Base-by-base conservation (phyloP, 2,888 invertebrate genomes). In the Phoronis australis region DNA sequence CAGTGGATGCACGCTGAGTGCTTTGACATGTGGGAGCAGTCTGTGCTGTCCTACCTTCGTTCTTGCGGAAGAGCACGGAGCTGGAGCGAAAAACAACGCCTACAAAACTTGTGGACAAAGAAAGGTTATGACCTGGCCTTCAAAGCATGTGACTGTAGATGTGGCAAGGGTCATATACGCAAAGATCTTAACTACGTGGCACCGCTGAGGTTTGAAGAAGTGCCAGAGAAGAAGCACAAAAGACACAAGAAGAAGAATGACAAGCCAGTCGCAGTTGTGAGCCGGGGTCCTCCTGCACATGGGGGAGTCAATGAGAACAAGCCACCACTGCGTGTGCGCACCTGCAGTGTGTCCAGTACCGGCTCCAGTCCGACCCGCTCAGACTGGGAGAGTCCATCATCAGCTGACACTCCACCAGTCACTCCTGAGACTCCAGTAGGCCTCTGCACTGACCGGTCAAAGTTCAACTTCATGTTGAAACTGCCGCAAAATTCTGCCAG, bases 31-130 rank as follows among this genome's bases (percentile, higher is more conserved):
- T 96, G 93, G 92, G 94, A 96, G 79, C 86, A 86, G 76, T 83
- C 87, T 35, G 88, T 95, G 50, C 82, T 95, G 61, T 86, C 87
- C 46, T 91, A 90, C 71, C 82, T 96, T 54, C 90, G 92, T 76
- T 87, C 89, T 31, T 90, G 90, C 79, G 92, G 93, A 44, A 81
- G 94, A 31, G 93, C 94, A 3, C 82, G 94, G 22, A 90, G 89
- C 60, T 95, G 95, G 95, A 92, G 92, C 35, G 94, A 95, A 75
- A 83, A 92, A 51, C 95, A 95, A 77, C 83, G 94, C 25, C 85
- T 87, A 66, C 94, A 95, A 80, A 95, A 95, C 78, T 80, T 96
- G 51, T 96, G 96, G 96, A 93, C 94, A 49, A 95, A 95, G 79
- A 94, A 94, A 78, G 95, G 95, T 47, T 95, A 95, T 80, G 95